Percentiles rank a stretch among this genome's conserved stretches.
Evolutionary conservation across 2,113 vertebrate species (phyloP).

Genomic region (Marmota flaviventris): DNA sequence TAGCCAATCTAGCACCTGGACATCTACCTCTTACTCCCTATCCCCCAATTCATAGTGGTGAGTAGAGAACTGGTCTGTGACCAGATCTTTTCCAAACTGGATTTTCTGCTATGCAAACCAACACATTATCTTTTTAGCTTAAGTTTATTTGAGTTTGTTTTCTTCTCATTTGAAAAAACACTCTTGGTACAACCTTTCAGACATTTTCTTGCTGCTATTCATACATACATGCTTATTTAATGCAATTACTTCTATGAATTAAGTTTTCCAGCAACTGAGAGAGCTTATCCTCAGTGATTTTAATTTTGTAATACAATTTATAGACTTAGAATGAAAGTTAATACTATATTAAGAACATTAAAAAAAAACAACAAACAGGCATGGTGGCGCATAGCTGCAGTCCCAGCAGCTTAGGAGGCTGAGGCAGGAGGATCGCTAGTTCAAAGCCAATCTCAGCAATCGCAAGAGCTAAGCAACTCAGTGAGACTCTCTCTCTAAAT

Average conservation of each 20-base stretch:
- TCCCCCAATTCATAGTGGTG: neutral
- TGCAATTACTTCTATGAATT: neutral
- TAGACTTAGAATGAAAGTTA: constrained; percentile 9
- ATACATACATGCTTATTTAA: neutral
- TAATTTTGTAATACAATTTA: constrained; percentile 42
- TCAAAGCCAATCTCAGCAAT: too few relatives aligned
- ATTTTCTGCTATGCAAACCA: neutral
- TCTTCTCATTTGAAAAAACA: constrained; percentile 36
- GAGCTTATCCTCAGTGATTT: neutral
- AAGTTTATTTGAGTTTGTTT: neutral
- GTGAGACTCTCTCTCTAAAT: too few relatives aligned
- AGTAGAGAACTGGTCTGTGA: neutral
- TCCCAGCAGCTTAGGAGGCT: too few relatives aligned
- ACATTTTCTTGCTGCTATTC: neutral
- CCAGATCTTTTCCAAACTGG: neutral
- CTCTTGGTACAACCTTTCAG: neutral
- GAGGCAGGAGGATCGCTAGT: too few relatives aligned
- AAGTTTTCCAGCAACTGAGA: neutral
- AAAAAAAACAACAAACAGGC: too few relatives aligned
- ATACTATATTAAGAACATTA: neutral
- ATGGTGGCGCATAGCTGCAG: too few relatives aligned
- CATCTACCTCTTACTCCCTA: fast-evolving
- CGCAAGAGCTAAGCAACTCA: too few relatives aligned
- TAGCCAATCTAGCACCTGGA: neutral
- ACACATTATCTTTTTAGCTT: neutral